phyloP scores from a whole-genome alignment of 2,888 invertebrate genomes.

The Metopia argyrocephala region DNA sequence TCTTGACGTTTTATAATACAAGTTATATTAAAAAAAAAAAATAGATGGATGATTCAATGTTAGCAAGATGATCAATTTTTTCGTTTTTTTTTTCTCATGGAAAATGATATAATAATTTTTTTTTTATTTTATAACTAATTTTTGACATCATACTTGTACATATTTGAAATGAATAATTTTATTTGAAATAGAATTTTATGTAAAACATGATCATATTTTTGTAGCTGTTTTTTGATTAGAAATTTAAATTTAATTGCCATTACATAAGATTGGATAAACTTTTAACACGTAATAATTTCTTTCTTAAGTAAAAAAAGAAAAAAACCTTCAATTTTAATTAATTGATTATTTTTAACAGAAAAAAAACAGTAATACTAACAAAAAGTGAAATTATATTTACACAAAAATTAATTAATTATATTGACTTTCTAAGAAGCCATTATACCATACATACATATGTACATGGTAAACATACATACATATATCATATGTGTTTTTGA shows the following conservation, averaged over 20 bases:
- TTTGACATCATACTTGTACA: slow-evolving; percentile 27
- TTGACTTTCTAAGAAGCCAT: not conserved
- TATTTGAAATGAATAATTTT: slow-evolving; percentile 35
- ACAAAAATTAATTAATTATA: not conserved
- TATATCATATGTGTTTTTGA: too few relatives aligned
- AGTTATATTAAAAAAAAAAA: not conserved
- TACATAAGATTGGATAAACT: not conserved
- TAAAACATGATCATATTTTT: slow-evolving; percentile 12
- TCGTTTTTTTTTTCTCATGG: slow-evolving; percentile 8
- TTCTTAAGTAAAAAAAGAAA: not conserved
- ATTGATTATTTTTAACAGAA: not conserved
- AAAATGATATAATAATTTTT: slow-evolving; percentile 36
- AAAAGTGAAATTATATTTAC: not conserved
- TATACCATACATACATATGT: not conserved
- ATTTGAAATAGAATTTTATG: not conserved
- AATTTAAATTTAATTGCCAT: not conserved
- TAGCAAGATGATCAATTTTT: slow-evolving; percentile 2
- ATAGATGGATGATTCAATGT: slow-evolving; percentile 4
- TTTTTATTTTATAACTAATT: too few relatives aligned
- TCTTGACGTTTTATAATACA: not conserved
- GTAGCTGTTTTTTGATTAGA: not conserved
- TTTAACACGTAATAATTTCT: too few relatives aligned
- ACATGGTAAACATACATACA: too few relatives aligned
- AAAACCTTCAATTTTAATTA: not conserved
- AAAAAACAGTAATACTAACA: not conserved